Conservation (phyloP, 2,797 vertebrate genomes). For the Cynopterus sphinx region DNA sequence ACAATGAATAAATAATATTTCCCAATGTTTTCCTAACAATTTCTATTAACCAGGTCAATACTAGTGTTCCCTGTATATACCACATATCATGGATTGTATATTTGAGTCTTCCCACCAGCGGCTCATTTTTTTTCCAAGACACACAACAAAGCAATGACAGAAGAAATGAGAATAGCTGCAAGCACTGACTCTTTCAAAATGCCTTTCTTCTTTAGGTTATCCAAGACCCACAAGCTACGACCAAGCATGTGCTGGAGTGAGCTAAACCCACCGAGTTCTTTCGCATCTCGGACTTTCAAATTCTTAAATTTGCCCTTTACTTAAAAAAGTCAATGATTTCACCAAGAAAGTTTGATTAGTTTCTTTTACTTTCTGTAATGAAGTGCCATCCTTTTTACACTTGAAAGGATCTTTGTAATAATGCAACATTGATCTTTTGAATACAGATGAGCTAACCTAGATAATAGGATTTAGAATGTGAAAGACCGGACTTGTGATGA, state of each 20-base stretch:
- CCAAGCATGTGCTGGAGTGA: constrained; percentile 74
- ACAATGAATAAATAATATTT: not conserved
- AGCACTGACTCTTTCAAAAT: constrained; percentile 65
- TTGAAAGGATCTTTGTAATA: constrained; percentile 93
- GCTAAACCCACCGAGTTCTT: constrained; percentile 75
- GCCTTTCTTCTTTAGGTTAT: constrained; percentile 74
- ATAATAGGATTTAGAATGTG: constrained; percentile 88
- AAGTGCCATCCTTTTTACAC: constrained; percentile 92
- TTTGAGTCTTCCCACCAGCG: not conserved
- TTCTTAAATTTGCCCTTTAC: constrained; percentile 91
- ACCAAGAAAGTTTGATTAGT: constrained; percentile 91
- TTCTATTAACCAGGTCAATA: not conserved
- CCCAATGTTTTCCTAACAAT: not conserved
- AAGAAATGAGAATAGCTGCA: constrained; percentile 51
- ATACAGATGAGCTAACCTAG: constrained; percentile 92
- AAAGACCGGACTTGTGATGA: constrained; percentile 50
- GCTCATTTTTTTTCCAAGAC: constrained; percentile 4
- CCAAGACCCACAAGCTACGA: constrained; percentile 59
- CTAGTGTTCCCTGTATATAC: not conserved
- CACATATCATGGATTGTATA: not conserved
- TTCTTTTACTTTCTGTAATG: constrained; percentile 93
- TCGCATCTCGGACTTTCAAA: constrained; percentile 87
- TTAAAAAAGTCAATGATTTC: constrained; percentile 92
- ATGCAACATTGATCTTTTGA: constrained; percentile 92
- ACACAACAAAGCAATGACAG: not conserved